These are phyloP conservation scores for Cylindroiulus punctatus DNA, from an alignment of 2,888 invertebrate genomes.

Conservation along the genomic window DNA sequence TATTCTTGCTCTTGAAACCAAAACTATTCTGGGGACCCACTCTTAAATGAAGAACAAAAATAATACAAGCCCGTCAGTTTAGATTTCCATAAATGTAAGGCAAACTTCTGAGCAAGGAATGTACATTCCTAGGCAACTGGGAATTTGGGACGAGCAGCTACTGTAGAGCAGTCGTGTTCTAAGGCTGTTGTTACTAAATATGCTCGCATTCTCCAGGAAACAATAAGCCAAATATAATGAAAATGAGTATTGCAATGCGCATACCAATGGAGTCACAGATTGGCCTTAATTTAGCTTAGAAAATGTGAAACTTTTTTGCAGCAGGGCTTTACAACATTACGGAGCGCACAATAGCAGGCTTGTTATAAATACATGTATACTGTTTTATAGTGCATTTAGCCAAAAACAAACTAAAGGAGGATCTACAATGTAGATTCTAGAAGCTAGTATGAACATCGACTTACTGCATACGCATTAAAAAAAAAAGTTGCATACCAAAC, in stretches of 20 bases:
- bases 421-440: too few relatives aligned
- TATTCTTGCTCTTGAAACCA: too few relatives aligned
- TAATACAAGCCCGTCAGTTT: too few relatives aligned
- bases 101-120: background rate
- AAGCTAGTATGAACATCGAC: too few relatives aligned
- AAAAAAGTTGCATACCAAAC: too few relatives aligned
- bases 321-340: background rate
- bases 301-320: background rate
- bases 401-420: too few relatives aligned
- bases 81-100: background rate
- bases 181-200: background rate
- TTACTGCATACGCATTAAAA: too few relatives aligned
- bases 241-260: background rate
- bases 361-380: background rate
- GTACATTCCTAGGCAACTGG: background rate
- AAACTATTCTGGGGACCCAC: too few relatives aligned
- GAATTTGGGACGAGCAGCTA: background rate
- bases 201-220: background rate
- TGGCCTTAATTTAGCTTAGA: background rate
- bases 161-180: background rate
- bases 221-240: constrained; percentile 14
- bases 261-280: constrained; percentile 16
- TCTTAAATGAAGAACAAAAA: too few relatives aligned
- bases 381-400: too few relatives aligned
- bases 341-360: background rate